Evolutionary conservation across 2,888 invertebrate genomes (phyloP).

Genomic region (Drosophila neoperkinsi): DNA sequence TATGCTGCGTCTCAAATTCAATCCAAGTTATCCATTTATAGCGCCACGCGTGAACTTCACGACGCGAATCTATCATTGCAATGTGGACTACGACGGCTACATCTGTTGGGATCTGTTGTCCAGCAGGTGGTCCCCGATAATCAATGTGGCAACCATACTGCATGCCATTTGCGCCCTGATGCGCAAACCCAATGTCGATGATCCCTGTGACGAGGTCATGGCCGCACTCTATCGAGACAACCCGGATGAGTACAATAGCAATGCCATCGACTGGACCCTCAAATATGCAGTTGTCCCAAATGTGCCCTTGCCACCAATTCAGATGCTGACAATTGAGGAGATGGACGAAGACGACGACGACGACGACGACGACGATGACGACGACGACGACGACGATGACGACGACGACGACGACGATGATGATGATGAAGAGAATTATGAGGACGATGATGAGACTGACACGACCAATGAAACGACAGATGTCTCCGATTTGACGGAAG

Average conservation of each 20-base stretch:
- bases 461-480: background rate
- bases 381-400: background rate
- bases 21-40: constrained; percentile 20
- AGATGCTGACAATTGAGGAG: background rate
- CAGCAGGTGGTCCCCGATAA: constrained; percentile 18
- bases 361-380: background rate
- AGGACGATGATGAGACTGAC: background rate
- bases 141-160: constrained; percentile 19
- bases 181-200: constrained; percentile 24
- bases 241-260: constrained; percentile 8
- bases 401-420: background rate
- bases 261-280: constrained; percentile 30
- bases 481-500: background rate
- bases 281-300: constrained; percentile 23
- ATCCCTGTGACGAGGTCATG: constrained; percentile 38
- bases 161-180: constrained; percentile 18
- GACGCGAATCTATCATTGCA: constrained; percentile 50
- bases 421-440: background rate
- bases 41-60: constrained; percentile 36
- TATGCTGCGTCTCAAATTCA: constrained; percentile 18
- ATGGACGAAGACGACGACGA: background rate
- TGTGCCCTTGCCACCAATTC: background rate
- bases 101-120: constrained; percentile 51
- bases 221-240: constrained; percentile 33
- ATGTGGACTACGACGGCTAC: constrained; percentile 43